Conservation (phyloP, 2,797 vertebrate species). For the Hypotaenidia philippensis region DNA sequence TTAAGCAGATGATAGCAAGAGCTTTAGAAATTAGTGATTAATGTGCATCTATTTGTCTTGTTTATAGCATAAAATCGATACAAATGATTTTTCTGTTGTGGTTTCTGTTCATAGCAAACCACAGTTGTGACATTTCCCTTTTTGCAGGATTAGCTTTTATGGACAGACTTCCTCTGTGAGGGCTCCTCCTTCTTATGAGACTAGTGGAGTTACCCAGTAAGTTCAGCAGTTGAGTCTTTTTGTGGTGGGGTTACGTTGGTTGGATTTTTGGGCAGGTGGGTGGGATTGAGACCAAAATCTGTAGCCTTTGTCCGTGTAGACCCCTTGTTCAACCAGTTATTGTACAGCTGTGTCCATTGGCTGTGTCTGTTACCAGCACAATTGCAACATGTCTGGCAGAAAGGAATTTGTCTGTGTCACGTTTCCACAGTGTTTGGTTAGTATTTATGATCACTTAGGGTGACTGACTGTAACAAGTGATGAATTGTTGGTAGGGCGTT, state of each 20-base stretch:
- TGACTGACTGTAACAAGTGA: not conserved
- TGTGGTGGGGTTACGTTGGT: not conserved
- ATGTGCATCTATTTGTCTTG: not conserved
- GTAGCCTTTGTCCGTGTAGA: not conserved
- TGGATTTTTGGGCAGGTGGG: not conserved
- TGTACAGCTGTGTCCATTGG: not conserved
- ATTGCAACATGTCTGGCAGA: not conserved
- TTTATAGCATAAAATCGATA: not conserved
- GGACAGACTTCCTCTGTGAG: constrained; percentile 50
- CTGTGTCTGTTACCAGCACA: not conserved
- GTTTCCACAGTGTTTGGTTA: not conserved
- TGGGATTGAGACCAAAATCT: not conserved
- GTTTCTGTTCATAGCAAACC: constrained; percentile 55
- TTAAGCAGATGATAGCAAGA: not conserved
- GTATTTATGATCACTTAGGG: not conserved
- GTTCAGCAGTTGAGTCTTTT: constrained; percentile 4
- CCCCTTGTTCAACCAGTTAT: not conserved
- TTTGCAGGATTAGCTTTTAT: constrained; percentile 71
- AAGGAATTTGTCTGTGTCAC: not conserved
- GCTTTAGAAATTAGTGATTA: not conserved
- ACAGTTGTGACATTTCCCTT: constrained; percentile 48
- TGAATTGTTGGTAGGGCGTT: not conserved
- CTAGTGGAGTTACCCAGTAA: constrained; percentile 55
- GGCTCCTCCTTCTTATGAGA: constrained; percentile 45
- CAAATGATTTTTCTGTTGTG: not conserved